Evolutionary conservation across 2,113 vertebrate species (phyloP), one percentile per base, ranked within the genome.

Genomic region (Carettochelys insculpta): DNA sequence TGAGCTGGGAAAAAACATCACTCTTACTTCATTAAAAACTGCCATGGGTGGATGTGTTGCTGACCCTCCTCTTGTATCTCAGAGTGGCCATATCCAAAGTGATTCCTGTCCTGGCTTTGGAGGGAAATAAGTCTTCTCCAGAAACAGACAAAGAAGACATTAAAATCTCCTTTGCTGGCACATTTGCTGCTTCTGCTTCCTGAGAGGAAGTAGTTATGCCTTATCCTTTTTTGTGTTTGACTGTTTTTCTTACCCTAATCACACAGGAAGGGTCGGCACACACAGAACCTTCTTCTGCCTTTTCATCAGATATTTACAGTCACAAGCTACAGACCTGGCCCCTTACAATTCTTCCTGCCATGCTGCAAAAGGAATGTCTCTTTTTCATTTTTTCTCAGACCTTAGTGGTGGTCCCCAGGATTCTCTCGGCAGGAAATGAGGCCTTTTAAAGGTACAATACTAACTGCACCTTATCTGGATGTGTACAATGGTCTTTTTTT

Each of bases 101-200:
- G 68, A 31, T 31, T 38, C 68, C 10, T 53, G 3, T n/a, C n/a
- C n/a, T n/a, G 51, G 6, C 17, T 7, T 8, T 52, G 73, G 27
- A 6, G 77, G 68, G 82, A 90, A 77, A 6, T 10, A 54, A 11
- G 6, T 27, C 90, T 92, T 80, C 77, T 25, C n/a, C 5, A 31
- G 10, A 2, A 19, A 45, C 19, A 24, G 65, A 41, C 41, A 75
- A 25, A 45, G 71, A 75, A 85, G n/a, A 75, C 81, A 11, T 58
- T 77, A 88, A 88, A 58, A 75, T 24, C 16, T 1, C 25, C 53
- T 85, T 34, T 1, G 0, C 25, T 61, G 31, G 24, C 84, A 20
- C 5, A 80, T 83, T 89, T 92, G 71, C 75, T 92, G 22, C 47
- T 90, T 47, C 50, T 90, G 50, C 50, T 50, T 88, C 82, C n/a